Evolutionary conservation across 2,888 invertebrate genomes (phyloP).

Genomic region (Charanyca ferruginea): DNA sequence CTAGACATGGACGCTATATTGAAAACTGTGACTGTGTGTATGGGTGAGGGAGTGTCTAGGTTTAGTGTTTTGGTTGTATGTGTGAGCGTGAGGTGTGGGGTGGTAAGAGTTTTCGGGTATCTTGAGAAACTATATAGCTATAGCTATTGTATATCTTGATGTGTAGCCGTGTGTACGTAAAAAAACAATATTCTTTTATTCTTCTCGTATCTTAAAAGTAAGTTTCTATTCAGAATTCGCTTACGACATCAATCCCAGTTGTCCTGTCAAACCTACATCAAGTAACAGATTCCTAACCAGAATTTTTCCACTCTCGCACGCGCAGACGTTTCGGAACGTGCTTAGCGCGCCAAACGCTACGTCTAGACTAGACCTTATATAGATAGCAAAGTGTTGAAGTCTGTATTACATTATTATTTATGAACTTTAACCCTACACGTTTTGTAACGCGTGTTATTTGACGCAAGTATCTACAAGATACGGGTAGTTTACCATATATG

Average conservation of each 20-base stretch:
- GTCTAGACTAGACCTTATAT: background rate
- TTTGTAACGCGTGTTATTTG: conserved; percentile 16
- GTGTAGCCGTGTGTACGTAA: too few species aligned
- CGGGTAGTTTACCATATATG: background rate
- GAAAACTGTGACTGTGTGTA: too few species aligned
- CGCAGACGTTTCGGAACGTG: background rate
- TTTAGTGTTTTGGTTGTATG: too few species aligned
- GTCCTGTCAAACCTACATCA: conserved; percentile 31
- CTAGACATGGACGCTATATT: too few species aligned
- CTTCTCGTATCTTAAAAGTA: background rate
- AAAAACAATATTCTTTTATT: background rate
- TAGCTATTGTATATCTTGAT: too few species aligned
- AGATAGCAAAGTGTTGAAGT: background rate
- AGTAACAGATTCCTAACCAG: conserved; percentile 21
- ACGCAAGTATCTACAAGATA: conserved; percentile 21
- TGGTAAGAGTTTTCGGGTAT: too few species aligned
- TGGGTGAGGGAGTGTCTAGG: too few species aligned
- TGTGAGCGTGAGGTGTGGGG: too few species aligned
- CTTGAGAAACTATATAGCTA: too few species aligned
- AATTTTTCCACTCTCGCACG: background rate
- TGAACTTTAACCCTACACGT: conserved; percentile 13
- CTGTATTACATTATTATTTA: conserved; percentile 31
- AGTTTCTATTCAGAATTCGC: background rate
- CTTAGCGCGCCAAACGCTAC: background rate
- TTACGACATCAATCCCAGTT: conserved; percentile 8